Evolutionary conservation across 2,113 vertebrate genomes (phyloP), one percentile per base, ranked within the genome.

Genomic region (Silurus meridionalis): DNA sequence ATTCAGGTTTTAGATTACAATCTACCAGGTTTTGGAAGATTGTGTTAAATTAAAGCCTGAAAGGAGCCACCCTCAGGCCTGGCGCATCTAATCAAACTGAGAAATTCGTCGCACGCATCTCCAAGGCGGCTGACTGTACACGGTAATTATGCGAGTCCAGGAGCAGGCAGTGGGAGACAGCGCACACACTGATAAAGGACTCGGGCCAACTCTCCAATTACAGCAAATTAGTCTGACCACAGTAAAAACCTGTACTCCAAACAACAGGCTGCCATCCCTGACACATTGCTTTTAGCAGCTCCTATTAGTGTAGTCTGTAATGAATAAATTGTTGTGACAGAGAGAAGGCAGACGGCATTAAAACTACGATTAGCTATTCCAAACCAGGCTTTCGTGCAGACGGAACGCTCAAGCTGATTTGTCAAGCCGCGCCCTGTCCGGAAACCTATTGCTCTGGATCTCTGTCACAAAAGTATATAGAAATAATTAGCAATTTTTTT

Each of bases 251-350:
- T 66, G 77, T 60, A 81, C 58, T 57, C 67, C 58, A 75, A 88
- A 88, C 83, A 88, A 88, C 69, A 80, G 61, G 72, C 83, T 67
- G 57, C 78, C 79, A 64, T 80, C 52, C 37, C 55, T 72, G 80
- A 87, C 86, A 83, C 60, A 78, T 87, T 83, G 80, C 80, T 83
- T 87, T 87, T 61, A 89, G n/a, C 83, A 58, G 71, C 74, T 72
- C 79, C 61, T 82, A 80, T 79, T 79, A 82, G 83, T 82, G 57
- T 23, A 66, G 88, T 79, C 86, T 85, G 86, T 80, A 74, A 89
- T 87, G 80, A 87, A 89, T 71, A 87, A 87, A 89, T 82, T 87
- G 78, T 85, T 85, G 60, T 87, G 88, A 87, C 83, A 77, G 83
- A 74, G 79, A 83, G 86, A 37, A 37, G 85, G 83, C 17, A 85